Evolutionary conservation across 2,113 vertebrate genomes (phyloP).

Genomic region (Tringa solitaria): DNA sequence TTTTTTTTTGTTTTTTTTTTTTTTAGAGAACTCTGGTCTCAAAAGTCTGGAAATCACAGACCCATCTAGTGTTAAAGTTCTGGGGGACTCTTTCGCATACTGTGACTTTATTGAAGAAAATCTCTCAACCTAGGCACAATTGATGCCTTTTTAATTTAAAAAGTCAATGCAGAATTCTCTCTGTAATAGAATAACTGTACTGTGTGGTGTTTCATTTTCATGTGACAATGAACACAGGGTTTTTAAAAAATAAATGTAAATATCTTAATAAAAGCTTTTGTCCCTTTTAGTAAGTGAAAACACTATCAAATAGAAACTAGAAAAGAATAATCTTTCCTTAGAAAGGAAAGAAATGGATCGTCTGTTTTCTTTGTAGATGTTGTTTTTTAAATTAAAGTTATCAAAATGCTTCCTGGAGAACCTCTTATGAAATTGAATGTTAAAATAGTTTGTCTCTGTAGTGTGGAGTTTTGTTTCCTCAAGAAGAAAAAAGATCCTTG

Average conservation of each 20-base stretch:
- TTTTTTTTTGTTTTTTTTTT: too few species aligned
- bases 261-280: not conserved
- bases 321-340: not conserved
- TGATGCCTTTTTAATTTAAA: not conserved
- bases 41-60: not conserved
- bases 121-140: not conserved
- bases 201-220: not conserved
- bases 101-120: not conserved
- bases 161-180: not conserved
- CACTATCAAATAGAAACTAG: not conserved
- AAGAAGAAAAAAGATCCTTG: not conserved
- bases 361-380: not conserved
- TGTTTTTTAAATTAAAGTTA: slow-evolving; percentile 3
- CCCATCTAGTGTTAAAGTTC: not conserved
- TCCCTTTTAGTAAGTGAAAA: not conserved
- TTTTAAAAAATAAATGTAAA: slow-evolving; percentile 15
- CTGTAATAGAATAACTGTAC: not conserved
- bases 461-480: not conserved
- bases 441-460: not conserved
- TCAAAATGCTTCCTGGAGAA: not conserved
- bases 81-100: not conserved
- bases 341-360: not conserved
- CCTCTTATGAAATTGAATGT: not conserved
- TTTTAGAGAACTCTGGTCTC: not conserved
- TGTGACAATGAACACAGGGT: not conserved